Conservation (phyloP, 2,797 vertebrate species). For the Falco rusticolus region DNA sequence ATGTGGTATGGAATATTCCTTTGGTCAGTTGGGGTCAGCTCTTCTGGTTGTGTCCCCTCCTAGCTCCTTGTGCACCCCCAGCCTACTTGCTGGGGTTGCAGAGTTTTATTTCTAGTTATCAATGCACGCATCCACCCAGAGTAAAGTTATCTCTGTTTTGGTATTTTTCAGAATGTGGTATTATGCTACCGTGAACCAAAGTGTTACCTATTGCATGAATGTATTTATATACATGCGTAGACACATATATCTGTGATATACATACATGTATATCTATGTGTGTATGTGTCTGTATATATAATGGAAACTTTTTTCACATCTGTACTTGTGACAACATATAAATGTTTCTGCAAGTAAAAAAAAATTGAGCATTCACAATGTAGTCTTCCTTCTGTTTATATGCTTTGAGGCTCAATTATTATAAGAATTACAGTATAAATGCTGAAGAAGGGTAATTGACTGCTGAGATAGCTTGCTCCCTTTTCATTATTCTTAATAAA, state of each 20-base stretch:
- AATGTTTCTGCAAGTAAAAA: not conserved
- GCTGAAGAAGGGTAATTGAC: not conserved
- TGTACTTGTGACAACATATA: not conserved
- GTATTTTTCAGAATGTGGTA: not conserved
- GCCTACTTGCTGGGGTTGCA: not conserved
- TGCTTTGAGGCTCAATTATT: not conserved
- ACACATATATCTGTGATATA: not conserved
- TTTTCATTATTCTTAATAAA: slow-evolving; percentile 47
- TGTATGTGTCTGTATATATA: not conserved
- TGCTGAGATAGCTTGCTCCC: not conserved
- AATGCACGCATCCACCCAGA: not conserved
- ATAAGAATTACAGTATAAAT: not conserved
- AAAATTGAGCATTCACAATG: not conserved
- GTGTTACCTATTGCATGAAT: not conserved
- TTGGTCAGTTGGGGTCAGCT: too few relatives aligned
- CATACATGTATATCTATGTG: fast-evolving
- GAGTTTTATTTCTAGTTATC: not conserved
- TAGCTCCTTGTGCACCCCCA: too few relatives aligned
- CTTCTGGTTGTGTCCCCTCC: too few relatives aligned
- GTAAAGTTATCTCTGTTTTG: not conserved
- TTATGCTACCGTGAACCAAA: not conserved
- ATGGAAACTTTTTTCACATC: not conserved
- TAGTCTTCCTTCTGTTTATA: not conserved
- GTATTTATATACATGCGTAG: not conserved
- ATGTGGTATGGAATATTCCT: too few relatives aligned